A percentile compares a stretch with the other conserved stretches of the same genome.
Evolutionary conservation across 2,797 vertebrate genomes (phyloP).

Genomic region (Microctenopoma lineatum): DNA sequence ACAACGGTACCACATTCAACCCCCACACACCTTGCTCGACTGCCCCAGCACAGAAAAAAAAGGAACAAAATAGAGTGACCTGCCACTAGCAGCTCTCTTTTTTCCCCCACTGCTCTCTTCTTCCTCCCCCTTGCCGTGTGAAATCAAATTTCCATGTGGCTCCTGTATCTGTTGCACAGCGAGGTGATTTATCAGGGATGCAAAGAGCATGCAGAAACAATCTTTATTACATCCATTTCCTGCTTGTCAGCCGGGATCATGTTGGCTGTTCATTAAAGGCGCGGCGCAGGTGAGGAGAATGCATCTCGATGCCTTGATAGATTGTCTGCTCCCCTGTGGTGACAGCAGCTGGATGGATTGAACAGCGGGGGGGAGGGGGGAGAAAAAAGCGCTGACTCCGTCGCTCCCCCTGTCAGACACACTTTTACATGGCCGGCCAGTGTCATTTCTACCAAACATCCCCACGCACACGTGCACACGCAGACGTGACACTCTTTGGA

Average conservation of each 20-base stretch:
- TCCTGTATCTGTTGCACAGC: conserved; percentile 97
- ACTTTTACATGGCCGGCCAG: conserved; percentile 95
- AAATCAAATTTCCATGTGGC: conserved; percentile 99
- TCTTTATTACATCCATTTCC: conserved; percentile 99
- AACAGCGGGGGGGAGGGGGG: conserved; percentile 94
- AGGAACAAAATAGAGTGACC: conserved; percentile 89
- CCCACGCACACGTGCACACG: conserved; percentile 29
- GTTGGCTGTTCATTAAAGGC: conserved; percentile 99
- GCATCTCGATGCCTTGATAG: conserved; percentile 99
- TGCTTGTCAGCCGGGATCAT: conserved; percentile 99
- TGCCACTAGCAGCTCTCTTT: conserved; percentile 86
- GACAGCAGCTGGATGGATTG: conserved; percentile 99
- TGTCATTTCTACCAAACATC: conserved; percentile 91
- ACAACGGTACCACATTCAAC: conserved; percentile 52
- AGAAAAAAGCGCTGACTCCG: conserved; percentile 93
- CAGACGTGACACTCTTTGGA: conserved; percentile 62
- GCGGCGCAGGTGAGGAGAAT: conserved; percentile 99
- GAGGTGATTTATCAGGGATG: conserved; percentile 99
- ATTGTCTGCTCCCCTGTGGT: conserved; percentile 99
- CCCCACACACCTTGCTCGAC: conserved; percentile 67
- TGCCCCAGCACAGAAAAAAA: conserved; percentile 74
- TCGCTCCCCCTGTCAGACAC: conserved; percentile 92
- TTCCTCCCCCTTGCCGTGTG: conserved; percentile 87
- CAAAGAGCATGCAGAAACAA: conserved; percentile 99
- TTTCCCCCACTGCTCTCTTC: conserved; percentile 76